Base-by-base conservation (phyloP, 2,888 invertebrate genomes). In the Phlogophora meticulosa region DNA sequence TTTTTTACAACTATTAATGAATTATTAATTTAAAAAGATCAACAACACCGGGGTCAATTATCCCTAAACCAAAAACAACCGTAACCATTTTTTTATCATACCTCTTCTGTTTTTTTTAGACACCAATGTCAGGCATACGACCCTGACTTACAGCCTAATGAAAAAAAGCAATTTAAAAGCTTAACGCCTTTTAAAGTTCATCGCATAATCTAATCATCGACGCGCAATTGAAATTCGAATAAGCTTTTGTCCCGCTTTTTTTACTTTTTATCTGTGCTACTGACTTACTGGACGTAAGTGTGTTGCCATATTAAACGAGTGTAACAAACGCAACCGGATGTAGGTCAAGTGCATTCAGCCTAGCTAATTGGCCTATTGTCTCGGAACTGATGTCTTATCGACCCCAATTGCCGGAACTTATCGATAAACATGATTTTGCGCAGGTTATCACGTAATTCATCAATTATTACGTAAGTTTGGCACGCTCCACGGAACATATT, bases 321-420 rank as follows among this genome's bases (percentile, higher is more conserved):
- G 48, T 53, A 57, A 34, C 46, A 61, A 53, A 11, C 48, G 3
- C 28, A 60, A 28, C 66, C 60, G 65, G 69, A 82, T 81, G 76
- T 85, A 73, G 86, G 86, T 84, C 84, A 86, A 86, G 84, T 81
- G 70, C 76, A 76, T 59, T 65, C 65, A 72, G 58, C 56, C 32
- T 53, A 73, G 20, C 34, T 74, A 75, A 80, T 75, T 65, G 68
- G 45, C 46, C 49, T 49, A 81, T 77, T 81, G 78, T 82, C 65
- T 76, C 63, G 76, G 80, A 77, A 80, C 71, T 73, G 36, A 42
- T 59, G 48, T 51, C 24, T 59, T 66, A 59, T 66, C 60, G 55
- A 36, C 43, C 46, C 9, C 53, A 58, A 78, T 78, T 67, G 69
- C 72, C 79, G 82, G 81, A 81, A 81, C 66, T 72, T 76, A 72